Percentiles rank a stretch among this genome's conserved stretches.
Evolutionary conservation across 2,113 vertebrate species (phyloP).

Genomic region (Oreotrochilus melanogaster): DNA sequence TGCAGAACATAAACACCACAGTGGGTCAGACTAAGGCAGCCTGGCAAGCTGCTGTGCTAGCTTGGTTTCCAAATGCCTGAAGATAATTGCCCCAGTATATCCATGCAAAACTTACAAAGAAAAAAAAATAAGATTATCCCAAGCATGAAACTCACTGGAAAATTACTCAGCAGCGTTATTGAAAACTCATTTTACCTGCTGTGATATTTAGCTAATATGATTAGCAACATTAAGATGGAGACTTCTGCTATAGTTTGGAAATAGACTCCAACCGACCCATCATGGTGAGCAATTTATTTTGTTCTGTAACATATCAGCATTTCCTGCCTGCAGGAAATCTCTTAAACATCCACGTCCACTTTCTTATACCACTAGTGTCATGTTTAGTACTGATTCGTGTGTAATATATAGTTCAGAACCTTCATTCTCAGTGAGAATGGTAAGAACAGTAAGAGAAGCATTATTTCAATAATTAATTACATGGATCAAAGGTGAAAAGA

Average conservation of each 20-base stretch:
- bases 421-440: not conserved
- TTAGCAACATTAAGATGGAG: not conserved
- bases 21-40: constrained; percentile 43
- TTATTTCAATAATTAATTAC: constrained; percentile 6
- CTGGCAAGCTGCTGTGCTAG: constrained; percentile 63
- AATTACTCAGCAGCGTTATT: constrained; percentile 58
- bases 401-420: not conserved
- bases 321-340: not conserved
- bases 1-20: constrained; percentile 72
- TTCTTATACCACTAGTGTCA: not conserved
- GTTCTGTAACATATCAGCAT: not conserved
- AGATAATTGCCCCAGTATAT: constrained; percentile 57
- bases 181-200: constrained; percentile 62
- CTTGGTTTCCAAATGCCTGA: constrained; percentile 62
- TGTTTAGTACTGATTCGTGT: not conserved
- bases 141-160: constrained; percentile 58
- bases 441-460: not conserved
- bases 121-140: constrained; percentile 62
- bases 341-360: not conserved
- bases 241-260: constrained; percentile 35
- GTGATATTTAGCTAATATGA: constrained; percentile 63
- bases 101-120: constrained; percentile 63
- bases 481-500: not conserved
- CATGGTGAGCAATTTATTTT: constrained; percentile 22
- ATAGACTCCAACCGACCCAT: not conserved